These are phyloP conservation scores for Spicauda simplicius DNA, from an alignment of 2,888 invertebrate species.

Conservation along the genomic window DNA sequence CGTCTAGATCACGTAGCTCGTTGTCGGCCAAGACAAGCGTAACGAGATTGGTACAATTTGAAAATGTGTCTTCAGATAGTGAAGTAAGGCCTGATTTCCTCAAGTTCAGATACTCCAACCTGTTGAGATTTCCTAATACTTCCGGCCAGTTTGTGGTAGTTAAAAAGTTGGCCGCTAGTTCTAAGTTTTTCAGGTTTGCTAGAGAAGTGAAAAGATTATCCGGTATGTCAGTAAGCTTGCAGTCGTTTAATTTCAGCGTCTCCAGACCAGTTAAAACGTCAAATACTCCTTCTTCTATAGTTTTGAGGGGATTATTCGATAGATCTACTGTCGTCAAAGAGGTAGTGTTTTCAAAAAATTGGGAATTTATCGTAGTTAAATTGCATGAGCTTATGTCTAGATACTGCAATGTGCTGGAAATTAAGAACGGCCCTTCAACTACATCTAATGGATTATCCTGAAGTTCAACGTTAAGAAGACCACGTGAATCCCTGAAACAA, in stretches of 20 bases:
- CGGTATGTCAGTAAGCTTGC: slow-evolving; percentile 85
- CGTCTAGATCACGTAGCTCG: slow-evolving; percentile 86
- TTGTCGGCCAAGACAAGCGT: slow-evolving; percentile 87
- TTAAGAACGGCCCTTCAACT: slow-evolving; percentile 87
- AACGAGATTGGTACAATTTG: slow-evolving; percentile 86
- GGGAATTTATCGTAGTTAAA: slow-evolving; percentile 82
- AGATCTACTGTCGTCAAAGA: slow-evolving; percentile 88
- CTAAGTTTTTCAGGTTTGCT: slow-evolving; percentile 86
- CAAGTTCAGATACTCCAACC: slow-evolving; percentile 87
- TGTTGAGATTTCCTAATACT: slow-evolving; percentile 84
- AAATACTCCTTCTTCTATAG: slow-evolving; percentile 85
- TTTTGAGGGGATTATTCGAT: slow-evolving; percentile 87
- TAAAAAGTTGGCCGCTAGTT: slow-evolving; percentile 86
- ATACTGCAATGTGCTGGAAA: slow-evolving; percentile 87
- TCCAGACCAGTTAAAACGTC: slow-evolving; percentile 87
- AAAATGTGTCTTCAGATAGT: slow-evolving; percentile 87
- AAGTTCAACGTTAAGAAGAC: slow-evolving; percentile 88
- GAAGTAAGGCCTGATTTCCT: slow-evolving; percentile 85
- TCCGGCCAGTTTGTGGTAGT: slow-evolving; percentile 85
- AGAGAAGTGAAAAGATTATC: slow-evolving; percentile 84
- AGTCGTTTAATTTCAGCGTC: slow-evolving; percentile 87
- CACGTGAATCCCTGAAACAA: slow-evolving; percentile 86
- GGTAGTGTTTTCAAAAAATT: slow-evolving; percentile 88
- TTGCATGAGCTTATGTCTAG: slow-evolving; percentile 88
- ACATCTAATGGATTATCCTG: slow-evolving; percentile 87